Conservation (phyloP, 2,888 invertebrate species). For the Hirudinaria manillensis region DNA sequence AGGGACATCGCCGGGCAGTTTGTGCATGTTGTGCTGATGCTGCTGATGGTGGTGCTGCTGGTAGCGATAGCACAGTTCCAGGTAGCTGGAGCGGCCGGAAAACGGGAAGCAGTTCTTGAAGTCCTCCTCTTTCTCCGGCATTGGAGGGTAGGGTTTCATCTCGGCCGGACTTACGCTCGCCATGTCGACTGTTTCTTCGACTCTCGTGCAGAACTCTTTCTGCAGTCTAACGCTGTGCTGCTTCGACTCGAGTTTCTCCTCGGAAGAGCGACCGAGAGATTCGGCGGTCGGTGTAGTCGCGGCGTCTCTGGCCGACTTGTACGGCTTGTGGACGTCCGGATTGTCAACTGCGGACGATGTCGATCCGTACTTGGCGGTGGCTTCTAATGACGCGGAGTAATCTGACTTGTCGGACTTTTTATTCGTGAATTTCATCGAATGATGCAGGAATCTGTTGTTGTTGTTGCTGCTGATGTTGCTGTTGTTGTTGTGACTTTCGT, state of each 20-base stretch:
- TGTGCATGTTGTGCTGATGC: neutral
- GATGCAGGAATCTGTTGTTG: neutral
- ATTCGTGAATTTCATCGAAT: neutral
- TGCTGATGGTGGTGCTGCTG: slow-evolving; percentile 24
- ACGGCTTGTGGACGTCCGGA: no score
- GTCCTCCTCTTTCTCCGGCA: neutral
- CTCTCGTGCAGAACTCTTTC: neutral
- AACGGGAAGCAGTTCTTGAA: slow-evolving; percentile 3
- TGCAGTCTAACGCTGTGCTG: neutral
- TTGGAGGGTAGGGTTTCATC: neutral
- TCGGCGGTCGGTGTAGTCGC: neutral
- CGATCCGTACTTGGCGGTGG: neutral
- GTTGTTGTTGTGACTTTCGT: neutral
- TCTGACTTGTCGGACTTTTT: no score
- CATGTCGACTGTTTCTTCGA: neutral
- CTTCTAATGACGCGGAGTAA: no score
- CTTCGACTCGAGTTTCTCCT: neutral
- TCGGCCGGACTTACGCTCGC: neutral
- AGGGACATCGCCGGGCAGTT: neutral
- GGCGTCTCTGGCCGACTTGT: no score
- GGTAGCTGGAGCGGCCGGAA: slow-evolving; percentile 8
- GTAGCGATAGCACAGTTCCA: slow-evolving; percentile 16
- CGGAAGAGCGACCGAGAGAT: neutral
- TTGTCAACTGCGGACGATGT: neutral
- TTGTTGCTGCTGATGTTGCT: neutral